Percentiles rank a stretch among this genome's conserved stretches.
phyloP scores from a whole-genome alignment of 2,888 invertebrate species.

The Gymnoscelis rufifasciata region DNA sequence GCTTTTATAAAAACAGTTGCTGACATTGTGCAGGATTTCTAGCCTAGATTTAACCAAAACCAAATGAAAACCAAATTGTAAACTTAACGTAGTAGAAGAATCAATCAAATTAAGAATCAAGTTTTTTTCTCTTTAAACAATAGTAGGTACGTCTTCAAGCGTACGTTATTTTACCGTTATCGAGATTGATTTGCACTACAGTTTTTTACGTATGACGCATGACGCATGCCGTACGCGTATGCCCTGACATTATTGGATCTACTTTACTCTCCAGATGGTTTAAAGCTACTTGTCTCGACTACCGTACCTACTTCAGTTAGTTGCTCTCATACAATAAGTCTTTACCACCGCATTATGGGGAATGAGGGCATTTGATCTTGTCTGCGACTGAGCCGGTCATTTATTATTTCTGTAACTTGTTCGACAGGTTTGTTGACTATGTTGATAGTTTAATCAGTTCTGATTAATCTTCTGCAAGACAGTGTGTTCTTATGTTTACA shows the following conservation, averaged over 20 bases:
- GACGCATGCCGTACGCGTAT: conserved; percentile 44
- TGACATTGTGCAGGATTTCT: too few species aligned
- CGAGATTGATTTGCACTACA: conserved; percentile 35
- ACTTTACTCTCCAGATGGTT: conserved; percentile 30
- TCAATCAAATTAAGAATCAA: too few species aligned
- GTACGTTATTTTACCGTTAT: conserved; percentile 57
- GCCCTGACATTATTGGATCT: conserved; percentile 32
- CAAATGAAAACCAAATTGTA: too few species aligned
- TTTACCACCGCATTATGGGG: conserved; percentile 32
- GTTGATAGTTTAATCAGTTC: conserved; percentile 31
- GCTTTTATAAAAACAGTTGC: too few species aligned
- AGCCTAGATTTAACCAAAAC: too few species aligned
- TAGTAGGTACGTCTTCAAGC: conserved; percentile 16
- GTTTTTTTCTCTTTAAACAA: too few species aligned
- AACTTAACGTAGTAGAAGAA: too few species aligned
- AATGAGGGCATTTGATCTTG: conserved; percentile 38
- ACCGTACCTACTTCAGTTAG: conserved; percentile 8
- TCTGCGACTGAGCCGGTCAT: conserved; percentile 22
- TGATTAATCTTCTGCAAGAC: conserved; percentile 36
- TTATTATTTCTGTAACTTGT: conserved; percentile 37
- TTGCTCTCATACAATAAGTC: conserved; percentile 37
- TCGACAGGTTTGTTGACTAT: conserved; percentile 35
- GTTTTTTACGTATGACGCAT: conserved; percentile 47
- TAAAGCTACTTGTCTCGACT: conserved; percentile 22
- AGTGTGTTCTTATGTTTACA: conserved; percentile 15